Base-by-base conservation (phyloP, 2,797 vertebrate genomes). In the Sebastes kiyomatsui region DNA sequence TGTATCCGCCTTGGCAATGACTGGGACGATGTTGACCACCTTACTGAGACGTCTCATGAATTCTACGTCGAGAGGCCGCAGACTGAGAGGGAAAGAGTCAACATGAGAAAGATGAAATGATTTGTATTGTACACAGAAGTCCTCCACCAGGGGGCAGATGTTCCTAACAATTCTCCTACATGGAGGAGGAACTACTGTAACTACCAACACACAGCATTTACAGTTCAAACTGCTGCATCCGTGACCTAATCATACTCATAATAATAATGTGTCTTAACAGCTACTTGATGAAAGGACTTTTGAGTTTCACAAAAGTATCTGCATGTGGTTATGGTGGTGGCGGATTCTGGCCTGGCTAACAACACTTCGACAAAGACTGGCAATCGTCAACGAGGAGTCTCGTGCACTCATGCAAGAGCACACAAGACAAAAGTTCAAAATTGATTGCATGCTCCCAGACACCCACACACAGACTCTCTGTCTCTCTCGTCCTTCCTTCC, bases 21-120 rank as follows among this genome's bases (percentile, higher is more conserved):
- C 98, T 0, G 98, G 98, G 55, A 99, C 98, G 0, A 99, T 99
- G 95, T 99, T 99, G 84, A 99, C 98, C 85, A 99, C 98, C 88
- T 99, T 99, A 94, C 98, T 99, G 61, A 99, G 96, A 71, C 98
- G 97, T 67, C 98, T 97, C 98, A 99, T 99, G 91, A 99, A 99
- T 92, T 99, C 98, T 3, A 99, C 98, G 90, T 99, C 98, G 38
- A 99, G 90, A 25, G 98, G 98, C 75, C 98, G 95, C 64, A 99
- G 97, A 82, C 98, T 99, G 90, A 77, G 58, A 38, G 30, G 55
- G 54, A 61, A 56, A 67, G 27, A 72, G 14, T n/a, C 2, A 59
- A 67, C 20, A 32, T 11, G 1, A 20, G 64, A 66, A 7, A 33
- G 7, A 13, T 62, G 28, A 67, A 23, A 67, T 16, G 2, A 61